Percentiles rank a stretch among this genome's conserved stretches.
Evolutionary conservation across 2,888 invertebrate species (phyloP).

Genomic region (Gari tellinella): DNA sequence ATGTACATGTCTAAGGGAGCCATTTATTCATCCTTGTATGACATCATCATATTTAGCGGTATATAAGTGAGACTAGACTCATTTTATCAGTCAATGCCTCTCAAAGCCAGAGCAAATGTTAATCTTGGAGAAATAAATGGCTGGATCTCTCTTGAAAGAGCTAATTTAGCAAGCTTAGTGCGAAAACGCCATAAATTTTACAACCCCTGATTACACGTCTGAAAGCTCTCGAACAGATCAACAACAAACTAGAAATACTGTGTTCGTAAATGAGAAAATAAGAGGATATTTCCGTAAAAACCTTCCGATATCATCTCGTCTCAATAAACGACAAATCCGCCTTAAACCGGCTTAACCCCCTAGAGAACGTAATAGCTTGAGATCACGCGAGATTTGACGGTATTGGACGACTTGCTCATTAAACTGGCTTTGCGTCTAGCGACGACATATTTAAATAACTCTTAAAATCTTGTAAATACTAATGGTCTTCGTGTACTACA

Average conservation of each 20-base stretch:
- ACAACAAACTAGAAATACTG: constrained; percentile 26
- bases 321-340: constrained; percentile 57
- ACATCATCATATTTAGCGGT: too few relatives aligned
- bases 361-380: constrained; percentile 51
- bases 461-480: constrained; percentile 2
- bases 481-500: too few relatives aligned
- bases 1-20: too few relatives aligned
- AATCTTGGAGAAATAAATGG: too few relatives aligned
- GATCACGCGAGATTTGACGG: constrained; percentile 46
- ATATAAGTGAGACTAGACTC: too few relatives aligned
- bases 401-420: constrained; percentile 27
- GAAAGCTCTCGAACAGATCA: constrained; percentile 45
- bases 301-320: constrained; percentile 47
- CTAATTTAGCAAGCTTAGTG: constrained; percentile 36
- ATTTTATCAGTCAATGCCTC: too few relatives aligned
- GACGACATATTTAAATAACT: constrained; percentile 36
- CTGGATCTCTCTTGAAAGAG: neutral
- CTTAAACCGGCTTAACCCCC: constrained; percentile 60
- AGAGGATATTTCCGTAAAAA: constrained; percentile 55
- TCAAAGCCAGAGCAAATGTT: too few relatives aligned
- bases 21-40: too few relatives aligned
- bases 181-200: constrained; percentile 48
- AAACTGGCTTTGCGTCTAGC: constrained; percentile 38
- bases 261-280: constrained; percentile 62
- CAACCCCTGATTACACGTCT: constrained; percentile 54